Base-by-base conservation (phyloP, 1,140 invertebrate species). In the Lepidurus apus region DNA sequence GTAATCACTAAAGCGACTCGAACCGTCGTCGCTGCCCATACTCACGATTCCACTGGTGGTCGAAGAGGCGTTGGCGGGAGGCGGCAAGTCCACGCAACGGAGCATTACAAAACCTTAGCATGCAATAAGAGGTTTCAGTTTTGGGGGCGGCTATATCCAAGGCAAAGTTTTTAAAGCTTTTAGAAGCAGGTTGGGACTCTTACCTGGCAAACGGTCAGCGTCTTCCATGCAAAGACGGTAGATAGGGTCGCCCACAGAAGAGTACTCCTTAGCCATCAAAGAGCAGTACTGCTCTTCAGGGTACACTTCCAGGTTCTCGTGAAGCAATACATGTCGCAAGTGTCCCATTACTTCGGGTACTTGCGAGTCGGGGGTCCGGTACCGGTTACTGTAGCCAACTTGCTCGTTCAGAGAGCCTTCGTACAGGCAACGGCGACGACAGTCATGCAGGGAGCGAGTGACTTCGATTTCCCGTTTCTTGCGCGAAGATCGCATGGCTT, bases 281-380 rank as follows among this genome's bases (percentile, higher is more conserved):
- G 88, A 86, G 74, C 91, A 88, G 17, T 87, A 88, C 9, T 82
- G 78, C 7, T 73, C 74, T 74, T 82, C 81, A 2, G 81, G 77
- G 78, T 84, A 82, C 2, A 93, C 88, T 80, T 93, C 91, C n/a
- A 93, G 87, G 81, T 93, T 93, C 79, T 93, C 91, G 81, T 92
- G 91, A 3, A 91, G 87, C 34, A 93, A 86, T 78, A 89, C 91
- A 13, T 93, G 88, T 26, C 91, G 86, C 10, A 90, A 87, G 0
- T 89, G 86, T n/a, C 89, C 86, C 10, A 93, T 82, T 0, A 89
- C 87, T 84, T 92, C 89, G 1, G 86, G 78, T 10, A 80, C 78
- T 75, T 80, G 73, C 75, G 82, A 53, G 7, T 76, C 77, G 17
- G 81, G 79, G 10, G 80, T 81, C 34, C 81, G 79, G 79, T 83